phyloP scores from a whole-genome alignment of 2,113 vertebrate genomes.

The Cebidichthys violaceus region DNA sequence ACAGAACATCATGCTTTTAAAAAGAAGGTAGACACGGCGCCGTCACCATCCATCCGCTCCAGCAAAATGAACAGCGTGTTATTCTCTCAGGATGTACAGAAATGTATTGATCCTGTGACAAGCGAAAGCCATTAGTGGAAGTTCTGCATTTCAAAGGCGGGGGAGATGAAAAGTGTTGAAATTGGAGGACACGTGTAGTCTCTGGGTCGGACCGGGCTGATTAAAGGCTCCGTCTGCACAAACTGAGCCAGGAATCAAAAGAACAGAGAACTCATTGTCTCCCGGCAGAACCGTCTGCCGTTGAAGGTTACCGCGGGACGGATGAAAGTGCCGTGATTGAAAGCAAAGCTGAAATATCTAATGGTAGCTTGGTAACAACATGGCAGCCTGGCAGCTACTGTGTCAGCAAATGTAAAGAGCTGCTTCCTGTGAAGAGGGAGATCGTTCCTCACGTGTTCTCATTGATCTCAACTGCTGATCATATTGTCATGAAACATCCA shows the following conservation, averaged over 20 bases:
- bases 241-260: conserved; percentile 61
- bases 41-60: conserved; percentile 14
- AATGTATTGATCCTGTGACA: conserved; percentile 67
- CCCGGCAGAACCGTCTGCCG: conserved; percentile 50
- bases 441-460: not conserved
- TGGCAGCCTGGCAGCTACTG: conserved; percentile 1
- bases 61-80: conserved; percentile 49
- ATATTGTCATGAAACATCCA: not conserved
- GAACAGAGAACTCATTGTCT: conserved; percentile 64
- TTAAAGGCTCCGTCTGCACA: conserved; percentile 66
- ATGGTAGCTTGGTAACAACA: conserved; percentile 42
- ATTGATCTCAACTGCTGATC: not conserved
- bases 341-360: conserved; percentile 38
- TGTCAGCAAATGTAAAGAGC: conserved; percentile 32
- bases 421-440: not conserved
- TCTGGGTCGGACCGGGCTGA: conserved; percentile 46
- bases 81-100: conserved; percentile 54
- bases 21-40: conserved; percentile 17
- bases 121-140: conserved; percentile 61
- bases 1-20: conserved; percentile 33
- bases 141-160: conserved; percentile 70
- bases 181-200: conserved; percentile 59
- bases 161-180: conserved; percentile 61
- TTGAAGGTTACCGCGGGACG: conserved; percentile 46
- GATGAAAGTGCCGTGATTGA: conserved; percentile 49